Percentiles rank a stretch among this genome's conserved stretches.
Evolutionary conservation across 1,140 invertebrate species (phyloP).

Genomic region (Centruroides vittatus): DNA sequence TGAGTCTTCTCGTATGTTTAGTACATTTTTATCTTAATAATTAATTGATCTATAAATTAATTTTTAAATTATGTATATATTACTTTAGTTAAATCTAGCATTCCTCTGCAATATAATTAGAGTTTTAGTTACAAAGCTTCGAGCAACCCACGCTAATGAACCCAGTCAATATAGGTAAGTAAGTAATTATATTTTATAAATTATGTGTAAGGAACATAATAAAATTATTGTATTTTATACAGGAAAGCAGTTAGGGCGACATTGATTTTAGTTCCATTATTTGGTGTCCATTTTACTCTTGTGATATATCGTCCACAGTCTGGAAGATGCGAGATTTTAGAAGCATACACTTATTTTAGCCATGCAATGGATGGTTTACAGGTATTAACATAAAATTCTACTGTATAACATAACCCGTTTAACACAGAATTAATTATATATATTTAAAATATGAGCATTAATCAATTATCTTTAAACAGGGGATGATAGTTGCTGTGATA

Average conservation of each 20-base stretch:
- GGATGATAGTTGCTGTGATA: background rate
- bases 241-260: conserved; percentile 43
- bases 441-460: background rate
- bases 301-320: conserved; percentile 32
- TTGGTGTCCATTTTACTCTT: conserved; percentile 40
- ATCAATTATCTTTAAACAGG: background rate
- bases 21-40: too few species aligned
- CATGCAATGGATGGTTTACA: conserved; percentile 32
- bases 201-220: too few species aligned
- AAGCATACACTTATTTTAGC: conserved; percentile 29
- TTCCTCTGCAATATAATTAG: conserved; percentile 17
- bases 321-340: conserved; percentile 24
- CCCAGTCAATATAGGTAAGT: conserved; percentile 40
- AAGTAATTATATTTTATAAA: too few species aligned
- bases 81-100: conserved; percentile 15
- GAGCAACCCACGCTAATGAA: conserved; percentile 31
- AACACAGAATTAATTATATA: too few species aligned
- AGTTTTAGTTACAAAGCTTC: conserved; percentile 16
- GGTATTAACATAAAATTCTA: conserved; percentile 12
- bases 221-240: background rate
- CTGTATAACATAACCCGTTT: too few species aligned
- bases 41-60: too few species aligned
- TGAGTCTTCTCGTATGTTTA: conserved; percentile 31
- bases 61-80: too few species aligned
- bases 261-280: conserved; percentile 40